Percentiles rank a stretch among this genome's conserved stretches.
Evolutionary conservation across 2,797 vertebrate species (phyloP).

Genomic region (Chanos chanos): DNA sequence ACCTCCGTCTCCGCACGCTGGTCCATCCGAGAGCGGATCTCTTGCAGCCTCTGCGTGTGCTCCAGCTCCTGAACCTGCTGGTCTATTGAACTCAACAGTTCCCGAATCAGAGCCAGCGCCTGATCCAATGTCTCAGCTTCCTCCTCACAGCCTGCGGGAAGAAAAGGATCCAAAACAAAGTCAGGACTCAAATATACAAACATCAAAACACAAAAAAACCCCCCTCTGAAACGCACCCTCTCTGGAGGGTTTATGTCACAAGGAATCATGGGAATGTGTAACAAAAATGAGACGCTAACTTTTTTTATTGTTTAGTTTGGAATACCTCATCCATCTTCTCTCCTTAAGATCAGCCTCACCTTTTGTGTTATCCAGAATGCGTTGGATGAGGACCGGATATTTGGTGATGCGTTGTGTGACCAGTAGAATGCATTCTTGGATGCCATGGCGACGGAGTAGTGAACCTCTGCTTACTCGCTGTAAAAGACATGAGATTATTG

Average conservation of each 20-base stretch:
- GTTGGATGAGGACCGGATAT: conserved; percentile 86
- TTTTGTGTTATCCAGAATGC: conserved; percentile 85
- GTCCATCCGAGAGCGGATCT: conserved; percentile 82
- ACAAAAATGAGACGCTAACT: no score
- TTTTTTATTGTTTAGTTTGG: background rate
- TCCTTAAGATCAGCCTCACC: conserved; percentile 57
- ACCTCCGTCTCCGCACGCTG: conserved; percentile 71
- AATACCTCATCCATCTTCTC: background rate
- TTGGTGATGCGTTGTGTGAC: conserved; percentile 93
- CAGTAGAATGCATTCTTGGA: conserved; percentile 89
- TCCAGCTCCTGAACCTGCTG: conserved; percentile 85
- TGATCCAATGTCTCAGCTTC: conserved; percentile 69
- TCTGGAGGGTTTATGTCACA: no score
- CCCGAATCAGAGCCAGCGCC: conserved; percentile 75
- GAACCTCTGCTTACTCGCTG: conserved; percentile 80
- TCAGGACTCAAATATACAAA: background rate
- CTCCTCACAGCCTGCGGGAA: conserved; percentile 73
- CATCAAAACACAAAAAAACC: background rate
- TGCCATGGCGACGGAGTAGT: conserved; percentile 81
- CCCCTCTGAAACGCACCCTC: no score
- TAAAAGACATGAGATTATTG: background rate
- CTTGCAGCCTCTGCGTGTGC: conserved; percentile 79
- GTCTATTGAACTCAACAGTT: conserved; percentile 80
- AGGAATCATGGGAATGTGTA: no score
- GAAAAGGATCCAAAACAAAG: background rate